Percentiles rank a stretch among this genome's conserved stretches.
Evolutionary conservation across 2,888 invertebrate genomes (phyloP).

Genomic region (Nomada ferruginata): DNA sequence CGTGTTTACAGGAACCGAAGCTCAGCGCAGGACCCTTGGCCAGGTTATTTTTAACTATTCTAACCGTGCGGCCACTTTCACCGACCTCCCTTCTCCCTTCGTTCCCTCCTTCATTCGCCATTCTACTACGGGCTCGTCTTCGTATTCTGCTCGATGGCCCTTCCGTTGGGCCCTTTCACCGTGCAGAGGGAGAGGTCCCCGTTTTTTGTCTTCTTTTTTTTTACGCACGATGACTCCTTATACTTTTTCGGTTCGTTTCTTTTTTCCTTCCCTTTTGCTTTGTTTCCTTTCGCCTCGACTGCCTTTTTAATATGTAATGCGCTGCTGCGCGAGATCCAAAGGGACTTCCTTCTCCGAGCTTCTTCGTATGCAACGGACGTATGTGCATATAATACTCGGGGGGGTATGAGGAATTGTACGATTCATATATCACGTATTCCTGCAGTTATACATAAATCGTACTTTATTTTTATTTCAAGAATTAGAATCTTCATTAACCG

Average conservation of each 20-base stretch:
- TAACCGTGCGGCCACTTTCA: constrained; percentile 65
- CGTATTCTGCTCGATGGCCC: constrained; percentile 25
- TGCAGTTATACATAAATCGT: no score
- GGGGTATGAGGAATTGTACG: no score
- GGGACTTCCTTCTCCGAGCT: neutral
- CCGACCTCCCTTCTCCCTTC: constrained; percentile 54
- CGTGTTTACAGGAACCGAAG: constrained; percentile 73
- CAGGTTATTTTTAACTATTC: constrained; percentile 75
- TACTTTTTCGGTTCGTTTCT: no score
- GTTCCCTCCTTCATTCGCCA: constrained; percentile 21
- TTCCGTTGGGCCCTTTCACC: constrained; percentile 14
- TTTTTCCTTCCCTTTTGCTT: neutral
- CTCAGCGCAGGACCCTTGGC: constrained; percentile 68
- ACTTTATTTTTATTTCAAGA: no score
- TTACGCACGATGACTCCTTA: constrained; percentile 14
- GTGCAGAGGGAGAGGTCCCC: neutral
- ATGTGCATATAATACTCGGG: no score
- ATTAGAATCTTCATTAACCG: no score
- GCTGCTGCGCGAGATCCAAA: neutral
- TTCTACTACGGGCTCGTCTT: constrained; percentile 26
- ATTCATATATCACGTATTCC: no score
- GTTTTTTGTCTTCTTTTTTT: neutral
- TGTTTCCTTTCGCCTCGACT: neutral
- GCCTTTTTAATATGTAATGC: neutral
- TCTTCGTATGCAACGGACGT: neutral